These are phyloP conservation scores for Caenorhabditis brenneri DNA, from an alignment of 1,140 invertebrate genomes.

Conservation along the genomic window DNA sequence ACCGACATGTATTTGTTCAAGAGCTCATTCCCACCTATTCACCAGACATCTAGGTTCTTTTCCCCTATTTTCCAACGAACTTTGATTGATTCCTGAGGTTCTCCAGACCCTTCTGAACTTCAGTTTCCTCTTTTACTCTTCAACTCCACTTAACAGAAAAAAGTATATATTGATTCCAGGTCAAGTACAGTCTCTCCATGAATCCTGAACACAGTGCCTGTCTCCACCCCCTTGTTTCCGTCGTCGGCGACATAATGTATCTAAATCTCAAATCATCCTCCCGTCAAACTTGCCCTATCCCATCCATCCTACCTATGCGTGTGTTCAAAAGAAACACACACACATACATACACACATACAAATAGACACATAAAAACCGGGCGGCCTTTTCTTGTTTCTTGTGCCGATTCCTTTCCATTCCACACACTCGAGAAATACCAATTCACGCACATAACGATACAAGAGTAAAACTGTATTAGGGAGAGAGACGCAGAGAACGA, in stretches of 20 bases:
- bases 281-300: neutral
- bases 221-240: neutral
- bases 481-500: neutral
- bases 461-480: neutral
- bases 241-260: too few relatives aligned
- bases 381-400: neutral
- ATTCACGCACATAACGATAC: neutral
- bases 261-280: neutral
- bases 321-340: conserved; percentile 34
- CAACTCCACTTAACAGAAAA: too few relatives aligned
- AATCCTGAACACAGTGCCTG: neutral
- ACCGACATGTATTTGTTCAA: too few relatives aligned
- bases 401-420: too few relatives aligned
- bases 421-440: conserved; percentile 24
- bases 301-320: neutral
- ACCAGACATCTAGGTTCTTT: too few relatives aligned
- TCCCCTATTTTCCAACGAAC: too few relatives aligned
- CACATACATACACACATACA: neutral
- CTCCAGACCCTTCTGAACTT: too few relatives aligned
- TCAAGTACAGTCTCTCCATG: neutral
- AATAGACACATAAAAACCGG: conserved; percentile 25
- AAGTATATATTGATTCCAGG: too few relatives aligned
- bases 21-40: too few relatives aligned
- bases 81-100: too few relatives aligned
- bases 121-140: too few relatives aligned